Conservation (phyloP, 2,797 vertebrate species). For the Neomorphus geoffroyi region DNA sequence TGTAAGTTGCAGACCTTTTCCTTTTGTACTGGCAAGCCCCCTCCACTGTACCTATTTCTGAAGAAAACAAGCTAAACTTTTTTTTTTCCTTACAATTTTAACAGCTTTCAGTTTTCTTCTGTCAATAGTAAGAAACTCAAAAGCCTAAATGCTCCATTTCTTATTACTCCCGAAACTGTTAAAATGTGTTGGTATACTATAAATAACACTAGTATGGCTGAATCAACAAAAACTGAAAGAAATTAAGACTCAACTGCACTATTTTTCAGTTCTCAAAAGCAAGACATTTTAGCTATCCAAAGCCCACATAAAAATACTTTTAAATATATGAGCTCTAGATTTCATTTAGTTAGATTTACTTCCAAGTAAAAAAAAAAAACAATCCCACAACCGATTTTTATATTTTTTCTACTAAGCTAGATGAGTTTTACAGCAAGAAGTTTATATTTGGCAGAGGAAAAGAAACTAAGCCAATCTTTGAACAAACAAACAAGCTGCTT, state of each 20-base stretch:
- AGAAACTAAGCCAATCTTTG: not conserved
- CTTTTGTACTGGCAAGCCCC: not conserved
- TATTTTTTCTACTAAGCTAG: not conserved
- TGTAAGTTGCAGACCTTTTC: not conserved
- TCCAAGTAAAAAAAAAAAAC: not conserved
- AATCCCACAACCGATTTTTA: not conserved
- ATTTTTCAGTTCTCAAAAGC: constrained; percentile 7
- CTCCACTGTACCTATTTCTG: not conserved
- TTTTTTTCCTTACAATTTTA: not conserved
- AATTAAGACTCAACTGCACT: not conserved
- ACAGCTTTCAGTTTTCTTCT: constrained; percentile 1
- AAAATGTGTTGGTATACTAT: not conserved
- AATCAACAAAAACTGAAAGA: constrained; percentile 3
- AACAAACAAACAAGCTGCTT: too few relatives aligned
- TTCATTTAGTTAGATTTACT: not conserved
- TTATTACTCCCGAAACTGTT: not conserved
- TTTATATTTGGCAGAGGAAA: not conserved
- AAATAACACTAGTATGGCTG: constrained; percentile 20
- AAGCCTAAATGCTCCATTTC: not conserved
- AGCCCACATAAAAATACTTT: not conserved
- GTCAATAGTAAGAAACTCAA: constrained; percentile 11
- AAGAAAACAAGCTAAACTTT: not conserved
- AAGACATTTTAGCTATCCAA: not conserved
- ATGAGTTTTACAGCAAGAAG: not conserved
- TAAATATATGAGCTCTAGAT: not conserved